phyloP scores from a whole-genome alignment of 2,888 invertebrate genomes.

The Plebejus argus region DNA sequence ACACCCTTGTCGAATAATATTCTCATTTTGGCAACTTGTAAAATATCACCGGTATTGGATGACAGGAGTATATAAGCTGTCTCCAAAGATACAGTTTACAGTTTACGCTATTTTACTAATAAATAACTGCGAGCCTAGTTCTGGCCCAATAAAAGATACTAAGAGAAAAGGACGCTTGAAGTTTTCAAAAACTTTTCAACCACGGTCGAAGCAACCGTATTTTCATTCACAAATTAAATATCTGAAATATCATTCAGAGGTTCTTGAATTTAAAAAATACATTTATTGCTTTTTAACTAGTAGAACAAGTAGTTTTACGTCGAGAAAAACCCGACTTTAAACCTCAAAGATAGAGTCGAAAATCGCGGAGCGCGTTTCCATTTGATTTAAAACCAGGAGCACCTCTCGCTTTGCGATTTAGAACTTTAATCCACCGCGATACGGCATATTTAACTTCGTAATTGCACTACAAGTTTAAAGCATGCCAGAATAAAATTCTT shows the following conservation, averaged over 20 bases:
- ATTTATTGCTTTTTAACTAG: constrained; percentile 30
- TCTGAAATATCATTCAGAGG: constrained; percentile 27
- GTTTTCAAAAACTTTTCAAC: constrained; percentile 7
- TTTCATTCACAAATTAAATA: constrained; percentile 21
- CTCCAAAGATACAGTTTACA: no score
- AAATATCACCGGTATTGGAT: no score
- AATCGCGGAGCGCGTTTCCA: constrained; percentile 2
- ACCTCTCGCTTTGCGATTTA: constrained; percentile 37
- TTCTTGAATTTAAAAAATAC: constrained; percentile 32
- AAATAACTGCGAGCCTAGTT: not conserved
- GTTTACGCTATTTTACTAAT: no score
- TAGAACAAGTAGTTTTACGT: not conserved
- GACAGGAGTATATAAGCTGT: no score
- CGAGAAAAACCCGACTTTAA: not conserved
- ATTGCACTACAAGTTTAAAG: constrained; percentile 45
- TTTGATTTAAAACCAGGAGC: constrained; percentile 32
- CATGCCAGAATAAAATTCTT: constrained; percentile 47
- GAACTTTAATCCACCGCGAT: constrained; percentile 43
- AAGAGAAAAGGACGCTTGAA: not conserved
- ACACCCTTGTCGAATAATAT: no score
- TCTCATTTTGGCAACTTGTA: no score
- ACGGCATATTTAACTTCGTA: constrained; percentile 42
- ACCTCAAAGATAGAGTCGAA: not conserved
- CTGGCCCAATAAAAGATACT: not conserved
- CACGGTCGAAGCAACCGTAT: not conserved